A percentile compares a stretch with the other conserved stretches of the same genome.
These are phyloP conservation scores for Rhineura floridana DNA, from an alignment of 2,113 vertebrate species.

Conservation along the genomic window DNA sequence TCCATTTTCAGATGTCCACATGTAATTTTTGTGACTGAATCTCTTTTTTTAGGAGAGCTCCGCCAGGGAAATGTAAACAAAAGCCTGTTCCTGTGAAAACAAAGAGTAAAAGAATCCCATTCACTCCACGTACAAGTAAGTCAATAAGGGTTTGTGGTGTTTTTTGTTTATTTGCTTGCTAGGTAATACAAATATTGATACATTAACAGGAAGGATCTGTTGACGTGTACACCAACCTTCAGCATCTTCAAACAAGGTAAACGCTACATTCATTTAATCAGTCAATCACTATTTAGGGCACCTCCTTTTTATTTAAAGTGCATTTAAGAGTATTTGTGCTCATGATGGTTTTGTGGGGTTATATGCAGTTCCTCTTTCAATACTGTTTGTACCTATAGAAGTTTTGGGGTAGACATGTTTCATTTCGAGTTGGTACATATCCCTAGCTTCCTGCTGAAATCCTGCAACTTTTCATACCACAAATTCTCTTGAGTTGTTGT, in stretches of 20 bases:
- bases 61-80: slow-evolving; percentile 84
- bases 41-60: slow-evolving; percentile 78
- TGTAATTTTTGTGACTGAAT: slow-evolving; percentile 19
- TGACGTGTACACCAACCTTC: neutral
- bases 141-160: slow-evolving; percentile 28
- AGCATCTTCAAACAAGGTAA: neutral
- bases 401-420: no score
- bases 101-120: slow-evolving; percentile 78
- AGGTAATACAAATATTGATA: neutral
- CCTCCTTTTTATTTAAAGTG: no score
- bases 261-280: neutral
- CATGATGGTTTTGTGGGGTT: no score
- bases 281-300: neutral
- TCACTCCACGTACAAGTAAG: slow-evolving; percentile 81
- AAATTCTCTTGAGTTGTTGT: no score
- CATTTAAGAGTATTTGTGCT: no score
- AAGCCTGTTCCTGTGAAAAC: slow-evolving; percentile 79
- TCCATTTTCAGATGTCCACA: slow-evolving; percentile 7
- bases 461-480: no score
- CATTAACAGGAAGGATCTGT: neutral
- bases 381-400: no score
- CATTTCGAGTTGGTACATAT: no score
- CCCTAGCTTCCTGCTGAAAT: no score
- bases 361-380: no score
- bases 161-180: slow-evolving; percentile 27